Evolutionary conservation across 1,140 invertebrate genomes (phyloP).

Genomic region (Bilobella aurantiaca): DNA sequence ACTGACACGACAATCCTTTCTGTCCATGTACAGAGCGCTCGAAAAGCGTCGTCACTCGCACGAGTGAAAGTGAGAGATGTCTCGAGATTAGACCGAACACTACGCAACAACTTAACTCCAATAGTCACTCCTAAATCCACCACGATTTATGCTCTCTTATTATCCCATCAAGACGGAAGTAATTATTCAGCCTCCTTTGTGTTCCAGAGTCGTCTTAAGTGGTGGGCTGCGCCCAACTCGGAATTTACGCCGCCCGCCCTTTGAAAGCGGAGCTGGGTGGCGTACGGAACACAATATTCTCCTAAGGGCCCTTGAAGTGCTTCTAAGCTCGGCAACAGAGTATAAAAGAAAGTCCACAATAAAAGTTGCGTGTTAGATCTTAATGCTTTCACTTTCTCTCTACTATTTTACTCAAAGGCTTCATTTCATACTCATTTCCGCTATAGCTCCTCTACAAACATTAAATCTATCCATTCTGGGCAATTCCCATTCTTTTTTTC

Average conservation of each 20-base stretch:
- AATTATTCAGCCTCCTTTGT: background rate
- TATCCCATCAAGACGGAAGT: slow-evolving; percentile 2
- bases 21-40: too few species aligned
- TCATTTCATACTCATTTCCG: background rate
- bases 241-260: background rate
- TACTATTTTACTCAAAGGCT: background rate
- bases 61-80: background rate
- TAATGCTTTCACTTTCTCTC: background rate
- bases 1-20: too few species aligned
- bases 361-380: background rate
- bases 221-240: background rate
- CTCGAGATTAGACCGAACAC: background rate
- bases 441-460: too few species aligned
- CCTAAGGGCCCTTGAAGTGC: too few species aligned
- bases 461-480: too few species aligned
- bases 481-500: too few species aligned
- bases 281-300: too few species aligned
- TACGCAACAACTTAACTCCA: background rate
- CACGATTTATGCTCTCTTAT: slow-evolving; percentile 2
- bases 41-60: background rate
- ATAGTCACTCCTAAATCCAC: background rate
- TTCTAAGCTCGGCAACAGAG: background rate
- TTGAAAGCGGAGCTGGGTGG: too few species aligned
- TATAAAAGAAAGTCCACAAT: background rate
- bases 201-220: background rate